Evolutionary conservation across 2,113 vertebrate genomes (phyloP).

Genomic region (Hassar affinis): DNA sequence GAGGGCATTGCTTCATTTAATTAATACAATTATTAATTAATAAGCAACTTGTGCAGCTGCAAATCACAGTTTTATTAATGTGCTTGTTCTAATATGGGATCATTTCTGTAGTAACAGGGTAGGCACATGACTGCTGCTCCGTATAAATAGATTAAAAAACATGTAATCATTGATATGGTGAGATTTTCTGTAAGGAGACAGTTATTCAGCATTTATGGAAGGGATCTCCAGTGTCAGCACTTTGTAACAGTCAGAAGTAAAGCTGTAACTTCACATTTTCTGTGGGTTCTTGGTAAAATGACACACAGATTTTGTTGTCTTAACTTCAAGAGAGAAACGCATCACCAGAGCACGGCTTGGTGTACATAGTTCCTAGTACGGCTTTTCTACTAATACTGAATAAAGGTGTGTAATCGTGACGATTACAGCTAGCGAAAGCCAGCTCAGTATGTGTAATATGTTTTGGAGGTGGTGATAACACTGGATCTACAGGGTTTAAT

Average conservation of each 20-base stretch:
- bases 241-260: neutral
- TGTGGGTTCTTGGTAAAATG: neutral
- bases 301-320: neutral
- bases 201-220: neutral
- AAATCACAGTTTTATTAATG: neutral
- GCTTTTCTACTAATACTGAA: neutral
- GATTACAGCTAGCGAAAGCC: neutral
- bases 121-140: neutral
- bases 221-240: neutral
- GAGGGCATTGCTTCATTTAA: neutral
- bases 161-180: neutral
- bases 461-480: neutral
- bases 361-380: too few relatives aligned
- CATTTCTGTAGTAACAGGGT: neutral
- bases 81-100: neutral
- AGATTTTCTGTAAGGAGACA: neutral
- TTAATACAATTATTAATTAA: too few relatives aligned
- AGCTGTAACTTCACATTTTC: neutral
- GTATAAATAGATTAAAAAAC: neutral
- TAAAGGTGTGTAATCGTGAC: neutral
- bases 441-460: neutral
- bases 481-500: neutral
- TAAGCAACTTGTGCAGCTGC: neutral
- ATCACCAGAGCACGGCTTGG: neutral
- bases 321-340: neutral